These are phyloP conservation scores for Graptemys geographica DNA, from an alignment of 2,797 vertebrate species.

Conservation along the genomic window DNA sequence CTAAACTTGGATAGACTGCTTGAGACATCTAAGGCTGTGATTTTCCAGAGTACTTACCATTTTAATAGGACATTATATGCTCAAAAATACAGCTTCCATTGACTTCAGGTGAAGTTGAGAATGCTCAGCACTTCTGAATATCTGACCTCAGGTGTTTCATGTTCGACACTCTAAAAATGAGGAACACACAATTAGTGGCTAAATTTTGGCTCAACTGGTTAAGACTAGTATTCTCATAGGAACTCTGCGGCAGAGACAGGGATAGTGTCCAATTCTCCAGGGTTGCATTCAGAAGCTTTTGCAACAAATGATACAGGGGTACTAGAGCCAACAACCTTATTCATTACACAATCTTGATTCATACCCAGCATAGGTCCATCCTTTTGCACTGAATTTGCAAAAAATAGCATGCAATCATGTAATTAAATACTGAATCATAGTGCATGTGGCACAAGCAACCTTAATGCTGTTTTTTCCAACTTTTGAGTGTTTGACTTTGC, in stretches of 20 bases:
- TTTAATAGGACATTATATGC: not conserved
- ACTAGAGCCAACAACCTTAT: not conserved
- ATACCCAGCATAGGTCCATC: not conserved
- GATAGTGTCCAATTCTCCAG: too few species aligned
- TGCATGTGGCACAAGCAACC: not conserved
- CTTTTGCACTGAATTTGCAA: not conserved
- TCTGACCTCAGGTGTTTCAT: not conserved
- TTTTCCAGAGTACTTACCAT: not conserved
- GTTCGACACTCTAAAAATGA: not conserved
- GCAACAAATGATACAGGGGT: not conserved
- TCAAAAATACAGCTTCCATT: not conserved
- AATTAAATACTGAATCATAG: not conserved
- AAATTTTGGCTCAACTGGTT: not conserved
- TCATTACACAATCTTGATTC: not conserved
- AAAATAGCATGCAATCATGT: not conserved
- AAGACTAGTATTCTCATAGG: not conserved
- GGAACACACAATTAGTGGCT: not conserved
- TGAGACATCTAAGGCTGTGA: not conserved
- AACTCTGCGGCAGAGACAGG: not conserved
- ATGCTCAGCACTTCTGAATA: not conserved
- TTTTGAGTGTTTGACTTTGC: not conserved
- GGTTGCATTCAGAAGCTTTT: not conserved
- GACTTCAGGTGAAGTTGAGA: not conserved
- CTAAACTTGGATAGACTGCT: not conserved
- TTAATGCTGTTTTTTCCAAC: not conserved